A percentile compares a stretch with the other conserved stretches of the same genome.
These are phyloP conservation scores for Tyrophagus putrescentiae DNA, from an alignment of 1,140 invertebrate genomes.

Conservation along the genomic window DNA sequence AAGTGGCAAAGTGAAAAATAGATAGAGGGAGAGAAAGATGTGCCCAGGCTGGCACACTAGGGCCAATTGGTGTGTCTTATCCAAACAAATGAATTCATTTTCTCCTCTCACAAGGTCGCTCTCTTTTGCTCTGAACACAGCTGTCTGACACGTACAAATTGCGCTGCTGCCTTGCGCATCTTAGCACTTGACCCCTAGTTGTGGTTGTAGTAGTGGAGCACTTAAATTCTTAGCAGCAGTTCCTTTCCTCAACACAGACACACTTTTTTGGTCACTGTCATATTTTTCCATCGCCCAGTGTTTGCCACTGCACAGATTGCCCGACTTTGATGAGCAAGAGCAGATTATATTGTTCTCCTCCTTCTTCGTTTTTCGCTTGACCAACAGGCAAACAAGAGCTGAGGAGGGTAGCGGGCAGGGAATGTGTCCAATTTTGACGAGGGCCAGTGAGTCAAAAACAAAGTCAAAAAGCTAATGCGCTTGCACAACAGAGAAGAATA, in stretches of 20 bases:
- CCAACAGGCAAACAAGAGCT: background rate
- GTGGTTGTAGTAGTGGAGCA: background rate
- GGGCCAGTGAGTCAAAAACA: background rate
- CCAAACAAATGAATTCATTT: too few relatives aligned
- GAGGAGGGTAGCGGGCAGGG: background rate
- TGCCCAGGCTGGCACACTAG: background rate
- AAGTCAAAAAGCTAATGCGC: constrained; percentile 5
- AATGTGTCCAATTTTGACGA: constrained; percentile 1
- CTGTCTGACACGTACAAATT: constrained; percentile 11
- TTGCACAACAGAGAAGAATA: background rate
- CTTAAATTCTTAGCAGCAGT: too few relatives aligned
- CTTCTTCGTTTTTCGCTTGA: too few relatives aligned
- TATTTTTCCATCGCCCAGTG: background rate
- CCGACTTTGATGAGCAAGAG: background rate
- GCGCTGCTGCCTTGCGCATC: background rate
- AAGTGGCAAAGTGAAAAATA: too few relatives aligned
- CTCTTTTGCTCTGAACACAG: too few relatives aligned
- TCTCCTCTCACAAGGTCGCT: too few relatives aligned
- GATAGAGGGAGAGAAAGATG: background rate
- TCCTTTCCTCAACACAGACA: too few relatives aligned
- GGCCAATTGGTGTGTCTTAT: too few relatives aligned
- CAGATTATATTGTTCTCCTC: background rate
- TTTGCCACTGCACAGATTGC: background rate
- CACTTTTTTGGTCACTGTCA: background rate
- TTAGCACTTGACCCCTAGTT: background rate